Base-by-base conservation (phyloP, 1,140 invertebrate genomes). In the Zaprionus inermis region DNA sequence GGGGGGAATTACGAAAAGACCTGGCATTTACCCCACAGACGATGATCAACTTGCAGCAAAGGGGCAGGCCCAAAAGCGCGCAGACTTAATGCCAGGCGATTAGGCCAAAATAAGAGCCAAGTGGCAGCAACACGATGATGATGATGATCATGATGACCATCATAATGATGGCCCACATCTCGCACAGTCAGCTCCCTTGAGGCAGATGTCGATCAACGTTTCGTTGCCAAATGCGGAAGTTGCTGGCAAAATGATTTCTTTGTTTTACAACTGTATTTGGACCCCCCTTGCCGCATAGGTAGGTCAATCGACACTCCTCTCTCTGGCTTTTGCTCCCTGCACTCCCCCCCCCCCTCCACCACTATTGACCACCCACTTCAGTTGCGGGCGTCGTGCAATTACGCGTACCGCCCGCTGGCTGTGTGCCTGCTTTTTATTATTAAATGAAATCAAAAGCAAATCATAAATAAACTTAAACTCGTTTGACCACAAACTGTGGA, bases 391-490 rank as follows among this genome's bases (percentile, higher is more conserved):
- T 75, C 59, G 38, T 79, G 83, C 84, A 89, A 88, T 89, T 89
- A 88, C 84, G 79, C 69, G 58, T 41, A 69, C 84, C 84, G 61
- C 84, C 84, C 84, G 84, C 84, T 89, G 83, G 32, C 71, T 79
- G 83, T 78, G 77, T 86, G 41, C 60, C 65, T 65, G 44, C 67
- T 41, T 71, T 79, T 82, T 49, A 76, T 79, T 80, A 73, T 89
- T 89, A 71, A 84, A 89, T 89, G 83, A 89, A 89, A 89, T 89
- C 84, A 89, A 89, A 89, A 79, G 84, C 85, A 89, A 44, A 89
- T 89, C 84, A 89, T 84, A 89, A 89, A 89, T 88, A 89, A 89
- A 89, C 76, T 84, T 76, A 89, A 89, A 89, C 84, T 65, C 78
- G 84, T 89, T 89, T 89, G 84, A 89, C 84, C 84, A 88, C 84